phyloP scores from a whole-genome alignment of 2,888 invertebrate species.

The Phaedon cochleariae region DNA sequence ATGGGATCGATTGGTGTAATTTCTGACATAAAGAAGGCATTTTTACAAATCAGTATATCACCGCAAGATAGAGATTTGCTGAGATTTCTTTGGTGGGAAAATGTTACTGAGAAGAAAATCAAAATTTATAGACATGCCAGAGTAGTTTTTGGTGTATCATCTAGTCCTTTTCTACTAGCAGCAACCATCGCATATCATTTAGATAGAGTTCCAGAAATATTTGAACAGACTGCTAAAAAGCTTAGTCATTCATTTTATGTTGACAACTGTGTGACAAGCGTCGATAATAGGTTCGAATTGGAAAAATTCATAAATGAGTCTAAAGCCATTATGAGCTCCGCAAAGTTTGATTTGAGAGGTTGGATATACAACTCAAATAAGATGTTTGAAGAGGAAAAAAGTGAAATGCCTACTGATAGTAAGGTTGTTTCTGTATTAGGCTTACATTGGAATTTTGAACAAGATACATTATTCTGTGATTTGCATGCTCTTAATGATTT shows the following conservation, averaged over 20 bases:
- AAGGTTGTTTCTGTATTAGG: constrained; percentile 4
- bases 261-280: constrained; percentile 1
- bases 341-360: constrained; percentile 13
- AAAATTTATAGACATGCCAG: constrained; percentile 16
- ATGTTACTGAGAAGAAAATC: background rate
- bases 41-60: constrained; percentile 45
- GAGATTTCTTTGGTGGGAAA: constrained; percentile 38
- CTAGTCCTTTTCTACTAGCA: constrained; percentile 9
- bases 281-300: background rate
- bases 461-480: constrained; percentile 4
- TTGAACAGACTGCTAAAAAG: background rate
- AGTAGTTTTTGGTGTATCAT: constrained; percentile 19
- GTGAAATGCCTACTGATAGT: background rate
- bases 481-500: background rate
- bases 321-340: constrained; percentile 3
- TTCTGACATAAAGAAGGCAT: constrained; percentile 45
- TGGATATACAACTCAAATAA: background rate
- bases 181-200: background rate
- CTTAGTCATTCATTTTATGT: background rate
- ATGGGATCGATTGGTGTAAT: constrained; percentile 30
- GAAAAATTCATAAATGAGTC: background rate
- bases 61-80: constrained; percentile 41
- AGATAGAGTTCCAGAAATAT: background rate
- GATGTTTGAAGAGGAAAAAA: background rate
- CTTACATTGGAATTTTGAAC: constrained; percentile 6